Evolutionary conservation across 2,113 vertebrate genomes (phyloP).

Genomic region (Planiliza haematocheilus): DNA sequence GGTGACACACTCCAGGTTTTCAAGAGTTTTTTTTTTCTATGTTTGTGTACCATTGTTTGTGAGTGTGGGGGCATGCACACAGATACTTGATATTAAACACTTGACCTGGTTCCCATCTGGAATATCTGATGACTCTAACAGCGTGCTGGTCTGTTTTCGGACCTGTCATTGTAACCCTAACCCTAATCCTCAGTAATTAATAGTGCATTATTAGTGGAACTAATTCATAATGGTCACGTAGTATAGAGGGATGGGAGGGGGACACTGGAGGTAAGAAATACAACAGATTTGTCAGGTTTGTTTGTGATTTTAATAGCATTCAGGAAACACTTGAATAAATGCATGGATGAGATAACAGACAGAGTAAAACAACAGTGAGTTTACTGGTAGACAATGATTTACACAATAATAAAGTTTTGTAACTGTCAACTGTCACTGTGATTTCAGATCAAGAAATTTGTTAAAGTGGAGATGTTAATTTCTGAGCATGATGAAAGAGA

Average conservation of each 20-base stretch:
- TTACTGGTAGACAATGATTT: constrained; percentile 30
- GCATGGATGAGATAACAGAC: neutral
- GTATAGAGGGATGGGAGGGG: neutral
- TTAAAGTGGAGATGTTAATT: constrained; percentile 9
- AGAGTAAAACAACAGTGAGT: neutral
- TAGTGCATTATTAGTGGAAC: neutral
- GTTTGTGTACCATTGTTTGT: too few relatives aligned
- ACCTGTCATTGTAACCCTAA: too few relatives aligned
- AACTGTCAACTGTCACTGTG: too few relatives aligned
- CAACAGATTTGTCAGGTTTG: neutral
- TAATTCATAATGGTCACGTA: neutral
- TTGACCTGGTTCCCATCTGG: too few relatives aligned
- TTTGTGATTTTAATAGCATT: too few relatives aligned
- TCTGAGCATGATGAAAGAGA: neutral
- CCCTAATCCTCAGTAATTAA: constrained; percentile 5
- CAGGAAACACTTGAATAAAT: too few relatives aligned
- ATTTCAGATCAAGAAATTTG: neutral
- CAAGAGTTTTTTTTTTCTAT: too few relatives aligned
- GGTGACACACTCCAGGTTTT: too few relatives aligned
- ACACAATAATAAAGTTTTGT: neutral
- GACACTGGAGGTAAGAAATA: neutral
- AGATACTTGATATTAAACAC: too few relatives aligned
- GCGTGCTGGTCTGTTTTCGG: too few relatives aligned
- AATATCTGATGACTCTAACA: too few relatives aligned
- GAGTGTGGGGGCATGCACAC: too few relatives aligned